Evolutionary conservation across 2,113 vertebrate species (phyloP), one percentile per base, ranked within the genome.

Genomic region (Gadus chalcogrammus): DNA sequence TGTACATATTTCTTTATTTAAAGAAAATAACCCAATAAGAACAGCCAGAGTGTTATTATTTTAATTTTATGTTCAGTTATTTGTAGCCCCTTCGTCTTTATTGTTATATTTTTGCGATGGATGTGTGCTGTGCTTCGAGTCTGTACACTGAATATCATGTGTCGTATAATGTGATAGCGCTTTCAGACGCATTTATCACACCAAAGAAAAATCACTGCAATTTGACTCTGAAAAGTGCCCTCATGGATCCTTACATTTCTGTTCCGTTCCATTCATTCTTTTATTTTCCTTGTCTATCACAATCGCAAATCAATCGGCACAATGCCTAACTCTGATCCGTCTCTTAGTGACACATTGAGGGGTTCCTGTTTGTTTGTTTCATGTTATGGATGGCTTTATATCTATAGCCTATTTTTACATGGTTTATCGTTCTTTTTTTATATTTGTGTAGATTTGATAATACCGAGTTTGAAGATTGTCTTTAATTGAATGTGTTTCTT

Each of bases 141-240:
- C 88, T 81, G 79, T 77, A 90, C 90, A 92, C 90, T 91, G 90
- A 87, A 88, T 48, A 58, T 69, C 59, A 48, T 35, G 42, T 65
- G 48, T 58, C 9, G 42, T 48, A 48, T 61, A 18, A 35, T 56
- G 7, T 12, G 0, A 75, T 48, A 55, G 17, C 38, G 70, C 65
- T 55, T 56, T 42, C 71, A 75, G 76, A 76, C 82, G 68, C 66
- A 20, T 74, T 56, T 24, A 12, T 22, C 27, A 20, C 35, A 15
- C 18, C 58, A 69, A 68, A 35, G 11, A 59, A 4, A 20, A 35
- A 58, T 58, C 13, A 13, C 42, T 69, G 53, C 66, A 67, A 64
- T 56, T 53, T 38, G 69, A 42, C 56, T 64, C 69, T 64, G 17
- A 74, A 48, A 72, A 58, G 65, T 28, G 68, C 65, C 64, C 6